Conservation (phyloP, 1,140 invertebrate genomes). For the Drosophila rufa region DNA sequence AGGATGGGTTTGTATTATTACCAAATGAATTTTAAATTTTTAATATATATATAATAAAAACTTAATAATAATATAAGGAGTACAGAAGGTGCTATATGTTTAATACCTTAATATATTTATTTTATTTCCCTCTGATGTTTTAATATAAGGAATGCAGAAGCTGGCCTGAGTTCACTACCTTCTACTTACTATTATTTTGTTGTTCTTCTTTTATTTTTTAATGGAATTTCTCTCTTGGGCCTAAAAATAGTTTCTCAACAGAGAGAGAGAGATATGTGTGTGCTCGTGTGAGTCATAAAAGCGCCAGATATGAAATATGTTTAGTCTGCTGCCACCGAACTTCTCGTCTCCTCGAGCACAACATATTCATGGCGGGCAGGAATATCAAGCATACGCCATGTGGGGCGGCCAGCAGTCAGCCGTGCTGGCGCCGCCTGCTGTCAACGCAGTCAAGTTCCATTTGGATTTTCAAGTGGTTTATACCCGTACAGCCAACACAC, state of each 20-base stretch:
- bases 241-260: slow-evolving; percentile 54
- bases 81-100: too few species aligned
- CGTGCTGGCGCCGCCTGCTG: slow-evolving; percentile 63
- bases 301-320: slow-evolving; percentile 57
- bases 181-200: not conserved
- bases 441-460: slow-evolving; percentile 66
- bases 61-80: too few species aligned
- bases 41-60: too few species aligned
- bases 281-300: slow-evolving; percentile 39
- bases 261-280: slow-evolving; percentile 1
- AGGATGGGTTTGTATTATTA: too few species aligned
- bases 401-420: slow-evolving; percentile 23
- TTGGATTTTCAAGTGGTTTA: slow-evolving; percentile 63
- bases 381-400: slow-evolving; percentile 74
- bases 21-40: too few species aligned
- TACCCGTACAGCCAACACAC: slow-evolving; percentile 3
- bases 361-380: slow-evolving; percentile 24
- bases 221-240: slow-evolving; percentile 37
- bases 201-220: slow-evolving; percentile 29
- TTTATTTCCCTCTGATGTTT: too few species aligned
- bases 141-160: too few species aligned
- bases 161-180: too few species aligned
- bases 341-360: not conserved
- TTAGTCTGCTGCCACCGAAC: not conserved
- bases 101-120: too few species aligned